Conservation (phyloP, 1,140 invertebrate species). For the Oreohelix idahoensis region DNA sequence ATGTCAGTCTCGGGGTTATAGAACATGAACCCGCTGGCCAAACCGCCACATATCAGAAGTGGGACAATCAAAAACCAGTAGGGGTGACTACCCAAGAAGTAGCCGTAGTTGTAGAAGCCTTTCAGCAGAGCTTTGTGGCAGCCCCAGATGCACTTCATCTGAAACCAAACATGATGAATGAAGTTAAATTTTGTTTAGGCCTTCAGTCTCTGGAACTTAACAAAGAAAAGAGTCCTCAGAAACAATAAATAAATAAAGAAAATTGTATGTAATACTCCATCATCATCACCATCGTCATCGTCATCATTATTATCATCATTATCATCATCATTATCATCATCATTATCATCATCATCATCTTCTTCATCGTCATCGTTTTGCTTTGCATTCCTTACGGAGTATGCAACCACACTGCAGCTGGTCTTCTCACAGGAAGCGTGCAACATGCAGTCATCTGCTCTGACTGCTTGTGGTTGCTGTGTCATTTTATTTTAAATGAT, state of each 20-base stretch:
- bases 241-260: not conserved
- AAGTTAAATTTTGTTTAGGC: not conserved
- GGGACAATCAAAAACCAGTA: conserved; percentile 32
- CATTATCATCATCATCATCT: no score
- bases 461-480: no score
- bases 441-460: no score
- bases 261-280: no score
- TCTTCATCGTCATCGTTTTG: no score
- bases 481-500: no score
- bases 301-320: not conserved
- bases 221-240: not conserved
- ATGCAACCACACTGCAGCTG: no score
- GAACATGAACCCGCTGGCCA: conserved; percentile 39
- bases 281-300: not conserved
- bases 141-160: conserved; percentile 27
- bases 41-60: conserved; percentile 31
- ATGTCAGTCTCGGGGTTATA: conserved; percentile 33
- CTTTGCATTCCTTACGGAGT: no score
- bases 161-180: no score
- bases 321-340: no score
- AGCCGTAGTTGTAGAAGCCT: conserved; percentile 40
- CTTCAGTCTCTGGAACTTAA: not conserved
- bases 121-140: not conserved
- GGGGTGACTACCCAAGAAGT: conserved; percentile 38
- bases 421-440: no score